These are phyloP conservation scores for Cenopis cana DNA, from an alignment of 2,888 invertebrate species.

Conservation along the genomic window DNA sequence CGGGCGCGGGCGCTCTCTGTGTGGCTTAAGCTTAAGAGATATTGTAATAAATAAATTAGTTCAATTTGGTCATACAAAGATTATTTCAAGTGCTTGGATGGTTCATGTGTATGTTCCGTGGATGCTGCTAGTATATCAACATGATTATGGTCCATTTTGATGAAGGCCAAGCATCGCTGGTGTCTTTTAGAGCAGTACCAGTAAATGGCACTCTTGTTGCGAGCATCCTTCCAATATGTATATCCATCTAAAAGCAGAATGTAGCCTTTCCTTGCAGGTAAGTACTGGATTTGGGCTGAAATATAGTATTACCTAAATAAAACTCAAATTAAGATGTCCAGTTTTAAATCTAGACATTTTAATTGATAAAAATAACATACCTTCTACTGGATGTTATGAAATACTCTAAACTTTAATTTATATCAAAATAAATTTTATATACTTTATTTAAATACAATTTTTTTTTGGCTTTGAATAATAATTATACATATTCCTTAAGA, in stretches of 20 bases:
- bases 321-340: neutral
- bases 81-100: neutral
- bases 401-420: too few relatives aligned
- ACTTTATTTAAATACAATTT: too few relatives aligned
- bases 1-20: too few relatives aligned
- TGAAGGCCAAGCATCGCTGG: conserved; percentile 49
- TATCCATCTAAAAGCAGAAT: conserved; percentile 53
- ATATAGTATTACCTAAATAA: conserved; percentile 10
- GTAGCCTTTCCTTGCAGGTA: conserved; percentile 53
- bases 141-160: conserved; percentile 51
- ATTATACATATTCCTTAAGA: too few relatives aligned
- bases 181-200: conserved; percentile 57
- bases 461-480: too few relatives aligned
- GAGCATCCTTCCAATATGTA: conserved; percentile 55
- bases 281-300: conserved; percentile 48
- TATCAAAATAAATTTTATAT: too few relatives aligned
- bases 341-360: too few relatives aligned
- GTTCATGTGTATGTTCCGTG: conserved; percentile 46
- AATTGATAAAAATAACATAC: too few relatives aligned
- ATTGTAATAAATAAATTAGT: too few relatives aligned
- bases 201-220: conserved; percentile 48
- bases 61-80: neutral
- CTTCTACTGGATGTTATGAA: too few relatives aligned
- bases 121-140: conserved; percentile 43
- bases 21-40: too few relatives aligned